A percentile compares a stretch with the other conserved stretches of the same genome.
Conservation (phyloP, 1,140 invertebrate genomes). For the Pseudomyrmex dendroicus region DNA sequence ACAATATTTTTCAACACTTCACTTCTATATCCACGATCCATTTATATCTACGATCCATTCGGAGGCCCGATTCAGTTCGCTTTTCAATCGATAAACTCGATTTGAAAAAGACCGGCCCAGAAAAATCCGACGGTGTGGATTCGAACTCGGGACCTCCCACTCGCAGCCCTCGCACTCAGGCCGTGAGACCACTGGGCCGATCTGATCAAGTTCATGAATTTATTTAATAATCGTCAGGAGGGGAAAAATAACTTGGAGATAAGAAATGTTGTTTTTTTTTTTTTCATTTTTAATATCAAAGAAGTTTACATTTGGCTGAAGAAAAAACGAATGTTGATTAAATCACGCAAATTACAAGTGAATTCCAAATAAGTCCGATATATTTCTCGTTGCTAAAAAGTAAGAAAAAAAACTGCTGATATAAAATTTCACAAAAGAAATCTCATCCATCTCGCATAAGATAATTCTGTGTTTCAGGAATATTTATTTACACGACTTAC, state of each 20-base stretch:
- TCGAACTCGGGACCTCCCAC: too few species aligned
- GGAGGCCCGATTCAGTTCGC: too few species aligned
- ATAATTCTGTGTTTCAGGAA: not conserved
- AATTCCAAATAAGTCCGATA: not conserved
- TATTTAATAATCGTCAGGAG: not conserved
- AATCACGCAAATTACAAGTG: too few species aligned
- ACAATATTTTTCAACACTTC: too few species aligned
- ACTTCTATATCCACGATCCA: too few species aligned
- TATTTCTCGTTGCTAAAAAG: not conserved
- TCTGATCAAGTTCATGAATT: not conserved
- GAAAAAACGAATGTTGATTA: not conserved
- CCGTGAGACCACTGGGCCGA: too few species aligned
- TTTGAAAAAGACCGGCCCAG: too few species aligned
- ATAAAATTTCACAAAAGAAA: not conserved
- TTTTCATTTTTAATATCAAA: not conserved
- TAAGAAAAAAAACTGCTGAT: not conserved
- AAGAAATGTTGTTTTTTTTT: not conserved
- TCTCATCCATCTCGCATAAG: not conserved
- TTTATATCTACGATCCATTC: too few species aligned
- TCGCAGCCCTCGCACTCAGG: too few species aligned
- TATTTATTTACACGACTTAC: conserved; percentile 8
- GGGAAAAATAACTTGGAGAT: not conserved
- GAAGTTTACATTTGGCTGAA: not conserved
- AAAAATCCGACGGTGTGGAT: too few species aligned
- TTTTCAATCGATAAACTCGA: too few species aligned